Conservation (phyloP, 2,797 vertebrate genomes). For the Sebastes kiyomatsui region DNA sequence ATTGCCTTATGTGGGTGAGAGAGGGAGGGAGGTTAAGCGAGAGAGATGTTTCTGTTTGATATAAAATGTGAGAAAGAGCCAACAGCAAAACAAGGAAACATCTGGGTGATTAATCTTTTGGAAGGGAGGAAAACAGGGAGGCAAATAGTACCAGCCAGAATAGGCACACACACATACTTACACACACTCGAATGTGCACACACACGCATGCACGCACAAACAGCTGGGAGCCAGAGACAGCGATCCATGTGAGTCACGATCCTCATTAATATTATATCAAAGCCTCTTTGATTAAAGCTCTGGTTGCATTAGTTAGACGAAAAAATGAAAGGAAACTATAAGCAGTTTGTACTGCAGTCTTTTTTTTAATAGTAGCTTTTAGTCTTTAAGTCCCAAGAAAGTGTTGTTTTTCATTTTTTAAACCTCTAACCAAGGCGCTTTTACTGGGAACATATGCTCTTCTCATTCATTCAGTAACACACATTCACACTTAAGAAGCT, state of each 20-base stretch:
- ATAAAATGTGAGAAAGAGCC: slow-evolving; percentile 87
- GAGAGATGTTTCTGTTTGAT: slow-evolving; percentile 82
- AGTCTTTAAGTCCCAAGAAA: slow-evolving; percentile 34
- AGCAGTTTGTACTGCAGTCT: slow-evolving; percentile 8
- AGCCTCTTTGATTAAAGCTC: slow-evolving; percentile 40
- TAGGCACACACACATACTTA: slow-evolving; percentile 32
- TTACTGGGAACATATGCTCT: slow-evolving; percentile 53
- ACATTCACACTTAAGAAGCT: slow-evolving; percentile 56
- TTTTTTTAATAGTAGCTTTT: not conserved
- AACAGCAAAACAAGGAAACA: slow-evolving; percentile 89
- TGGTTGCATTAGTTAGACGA: slow-evolving; percentile 24
- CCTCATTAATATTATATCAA: slow-evolving; percentile 78
- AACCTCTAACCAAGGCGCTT: slow-evolving; percentile 9
- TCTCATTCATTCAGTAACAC: slow-evolving; percentile 53
- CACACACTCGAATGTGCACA: slow-evolving; percentile 4
- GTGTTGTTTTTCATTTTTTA: slow-evolving; percentile 35
- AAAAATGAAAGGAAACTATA: not conserved
- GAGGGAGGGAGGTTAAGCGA: slow-evolving; percentile 16
- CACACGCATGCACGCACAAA: slow-evolving; percentile 29
- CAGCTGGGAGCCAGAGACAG: slow-evolving; percentile 68
- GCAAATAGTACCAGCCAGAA: slow-evolving; percentile 70
- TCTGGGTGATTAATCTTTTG: slow-evolving; percentile 88
- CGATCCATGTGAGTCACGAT: slow-evolving; percentile 59
- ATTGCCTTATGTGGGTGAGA: slow-evolving; percentile 58
- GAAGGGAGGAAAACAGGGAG: slow-evolving; percentile 70